A percentile compares a stretch with the other conserved stretches of the same genome.
Conservation (phyloP, 2,888 invertebrate species). For the Lordiphosa fenestrarum region DNA sequence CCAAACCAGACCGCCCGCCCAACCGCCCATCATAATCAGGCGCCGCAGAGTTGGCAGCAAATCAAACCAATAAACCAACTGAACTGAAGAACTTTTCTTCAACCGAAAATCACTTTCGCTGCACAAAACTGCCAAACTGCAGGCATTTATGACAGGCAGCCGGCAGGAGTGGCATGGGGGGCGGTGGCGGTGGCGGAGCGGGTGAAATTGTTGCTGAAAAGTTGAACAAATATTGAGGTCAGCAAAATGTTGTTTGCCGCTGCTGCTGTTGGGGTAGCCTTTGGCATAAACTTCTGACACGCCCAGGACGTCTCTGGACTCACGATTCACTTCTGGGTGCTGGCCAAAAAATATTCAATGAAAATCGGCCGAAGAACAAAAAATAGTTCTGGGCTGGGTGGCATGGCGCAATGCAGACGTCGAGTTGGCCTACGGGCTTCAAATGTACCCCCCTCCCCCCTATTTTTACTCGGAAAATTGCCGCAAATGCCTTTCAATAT, state of each 20-base stretch:
- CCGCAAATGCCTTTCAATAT: conserved; percentile 69
- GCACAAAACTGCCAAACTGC: conserved; percentile 64
- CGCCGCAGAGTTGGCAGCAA: conserved; percentile 41
- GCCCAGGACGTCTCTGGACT: conserved; percentile 26
- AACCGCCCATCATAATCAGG: conserved; percentile 10
- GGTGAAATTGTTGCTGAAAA: conserved; percentile 68
- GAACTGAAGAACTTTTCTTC: conserved; percentile 34
- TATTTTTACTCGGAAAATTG: conserved; percentile 45
- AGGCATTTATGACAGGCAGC: conserved; percentile 62
- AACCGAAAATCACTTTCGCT: conserved; percentile 65
- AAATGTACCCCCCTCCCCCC: conserved; percentile 1
- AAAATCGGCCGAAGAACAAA: conserved; percentile 48
- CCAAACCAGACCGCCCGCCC: background rate
- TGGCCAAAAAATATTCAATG: conserved; percentile 58
- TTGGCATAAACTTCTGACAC: conserved; percentile 65
- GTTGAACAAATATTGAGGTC: conserved; percentile 69
- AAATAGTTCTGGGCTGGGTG: conserved; percentile 33
- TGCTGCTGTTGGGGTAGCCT: conserved; percentile 48
- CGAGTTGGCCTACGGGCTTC: conserved; percentile 27
- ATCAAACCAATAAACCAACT: conserved; percentile 66
- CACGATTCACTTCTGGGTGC: conserved; percentile 12
- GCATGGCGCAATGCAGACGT: conserved; percentile 53
- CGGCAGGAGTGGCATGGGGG: too few species aligned
- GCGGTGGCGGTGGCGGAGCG: background rate
- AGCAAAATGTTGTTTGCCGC: conserved; percentile 50